These are phyloP conservation scores for Dendroctonus valens DNA, from an alignment of 1,140 invertebrate species.

Conservation along the genomic window DNA sequence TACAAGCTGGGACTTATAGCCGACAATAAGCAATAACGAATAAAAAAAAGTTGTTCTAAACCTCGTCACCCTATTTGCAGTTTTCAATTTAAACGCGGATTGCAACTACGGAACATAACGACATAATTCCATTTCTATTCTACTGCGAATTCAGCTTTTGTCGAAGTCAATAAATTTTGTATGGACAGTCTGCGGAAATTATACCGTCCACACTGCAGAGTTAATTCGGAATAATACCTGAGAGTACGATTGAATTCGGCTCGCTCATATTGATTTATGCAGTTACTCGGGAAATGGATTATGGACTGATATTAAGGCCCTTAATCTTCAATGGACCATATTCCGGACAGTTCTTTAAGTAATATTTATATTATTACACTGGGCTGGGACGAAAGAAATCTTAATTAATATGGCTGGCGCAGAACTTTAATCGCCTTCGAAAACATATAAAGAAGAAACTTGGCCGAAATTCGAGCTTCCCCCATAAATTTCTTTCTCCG, in stretches of 20 bases:
- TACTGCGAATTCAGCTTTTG: constrained; percentile 10
- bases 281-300: too few species aligned
- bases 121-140: background rate
- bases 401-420: too few species aligned
- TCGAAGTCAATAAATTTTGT: constrained; percentile 8
- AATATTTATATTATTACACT: too few species aligned
- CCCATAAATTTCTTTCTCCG: constrained; percentile 13
- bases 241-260: background rate
- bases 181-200: constrained; percentile 21
- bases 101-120: background rate
- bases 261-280: constrained; percentile 6
- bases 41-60: too few species aligned
- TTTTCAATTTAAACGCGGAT: too few species aligned
- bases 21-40: too few species aligned
- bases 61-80: too few species aligned
- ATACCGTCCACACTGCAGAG: constrained; percentile 11
- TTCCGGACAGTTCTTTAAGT: too few species aligned
- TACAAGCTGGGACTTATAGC: too few species aligned
- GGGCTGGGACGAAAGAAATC: too few species aligned
- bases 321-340: background rate
- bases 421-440: background rate
- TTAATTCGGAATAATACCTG: constrained; percentile 4
- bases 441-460: constrained; percentile 6
- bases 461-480: constrained; percentile 4
- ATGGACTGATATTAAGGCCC: too few species aligned